These are phyloP conservation scores for Anthrax anthrax DNA, from an alignment of 2,888 invertebrate genomes.

Conservation along the genomic window DNA sequence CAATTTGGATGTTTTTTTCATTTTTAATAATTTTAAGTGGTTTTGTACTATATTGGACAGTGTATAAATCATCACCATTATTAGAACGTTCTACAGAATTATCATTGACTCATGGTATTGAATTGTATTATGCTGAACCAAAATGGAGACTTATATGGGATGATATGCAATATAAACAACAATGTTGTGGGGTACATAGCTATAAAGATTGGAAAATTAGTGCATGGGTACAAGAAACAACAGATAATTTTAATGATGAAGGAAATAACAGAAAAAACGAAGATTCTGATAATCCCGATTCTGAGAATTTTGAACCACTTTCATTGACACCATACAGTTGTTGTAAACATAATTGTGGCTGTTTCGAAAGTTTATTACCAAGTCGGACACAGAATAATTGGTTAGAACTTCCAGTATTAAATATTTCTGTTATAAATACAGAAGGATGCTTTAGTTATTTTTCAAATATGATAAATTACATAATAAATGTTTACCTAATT, in stretches of 20 bases:
- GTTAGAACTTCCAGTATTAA: slow-evolving; percentile 5
- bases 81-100: slow-evolving; percentile 14
- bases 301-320: neutral
- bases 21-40: slow-evolving; percentile 9
- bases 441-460: slow-evolving; percentile 7
- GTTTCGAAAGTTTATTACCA: slow-evolving; percentile 6
- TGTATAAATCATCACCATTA: slow-evolving; percentile 1
- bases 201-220: slow-evolving; percentile 24
- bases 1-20: slow-evolving; percentile 11
- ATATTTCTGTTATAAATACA: slow-evolving; percentile 8
- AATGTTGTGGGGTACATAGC: slow-evolving; percentile 29
- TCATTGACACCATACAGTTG: slow-evolving; percentile 13
- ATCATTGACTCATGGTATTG: slow-evolving; percentile 25
- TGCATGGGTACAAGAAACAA: neutral
- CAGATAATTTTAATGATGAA: neutral
- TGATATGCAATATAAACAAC: slow-evolving; percentile 22
- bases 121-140: slow-evolving; percentile 26
- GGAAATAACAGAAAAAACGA: neutral
- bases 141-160: slow-evolving; percentile 33
- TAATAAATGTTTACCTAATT: neutral
- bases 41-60: slow-evolving; percentile 5
- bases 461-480: neutral
- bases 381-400: neutral
- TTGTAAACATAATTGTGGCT: slow-evolving; percentile 8
- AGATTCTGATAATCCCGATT: too few species aligned